A percentile compares a stretch with the other conserved stretches of the same genome.
These are phyloP conservation scores for Dioctria rufipes DNA, from an alignment of 2,888 invertebrate species.

Conservation along the genomic window DNA sequence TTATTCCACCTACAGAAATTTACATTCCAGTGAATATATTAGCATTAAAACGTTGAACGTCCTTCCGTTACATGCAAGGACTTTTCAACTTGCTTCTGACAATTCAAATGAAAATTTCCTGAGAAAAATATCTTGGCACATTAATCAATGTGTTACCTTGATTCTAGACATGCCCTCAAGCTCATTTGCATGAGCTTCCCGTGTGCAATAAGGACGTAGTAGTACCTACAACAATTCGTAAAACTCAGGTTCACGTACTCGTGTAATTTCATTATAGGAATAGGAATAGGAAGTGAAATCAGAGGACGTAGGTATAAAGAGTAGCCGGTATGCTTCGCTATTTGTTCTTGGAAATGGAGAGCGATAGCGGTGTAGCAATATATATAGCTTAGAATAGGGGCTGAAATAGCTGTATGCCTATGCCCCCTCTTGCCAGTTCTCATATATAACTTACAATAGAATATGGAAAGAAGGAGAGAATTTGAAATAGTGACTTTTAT, in stretches of 20 bases:
- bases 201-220: slow-evolving; percentile 27
- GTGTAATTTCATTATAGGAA: slow-evolving; percentile 38
- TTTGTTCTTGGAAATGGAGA: background rate
- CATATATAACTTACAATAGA: background rate
- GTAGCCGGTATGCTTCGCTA: slow-evolving; percentile 1
- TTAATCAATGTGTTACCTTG: slow-evolving; percentile 53
- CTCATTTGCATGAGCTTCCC: slow-evolving; percentile 40
- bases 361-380: background rate
- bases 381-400: background rate
- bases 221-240: background rate
- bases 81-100: slow-evolving; percentile 36
- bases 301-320: slow-evolving; percentile 13
- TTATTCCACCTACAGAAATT: background rate
- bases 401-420: background rate
- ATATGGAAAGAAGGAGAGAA: background rate
- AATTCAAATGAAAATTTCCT: slow-evolving; percentile 51
- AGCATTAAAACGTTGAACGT: slow-evolving; percentile 45
- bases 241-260: slow-evolving; percentile 28
- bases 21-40: slow-evolving; percentile 40
- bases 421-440: background rate
- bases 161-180: slow-evolving; percentile 32
- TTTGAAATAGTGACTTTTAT: slow-evolving; percentile 30
- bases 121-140: slow-evolving; percentile 49
- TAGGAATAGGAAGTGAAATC: slow-evolving; percentile 16
- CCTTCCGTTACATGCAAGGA: slow-evolving; percentile 52